phyloP scores from a whole-genome alignment of 2,113 vertebrate species.

The Dasyurus viverrinus region DNA sequence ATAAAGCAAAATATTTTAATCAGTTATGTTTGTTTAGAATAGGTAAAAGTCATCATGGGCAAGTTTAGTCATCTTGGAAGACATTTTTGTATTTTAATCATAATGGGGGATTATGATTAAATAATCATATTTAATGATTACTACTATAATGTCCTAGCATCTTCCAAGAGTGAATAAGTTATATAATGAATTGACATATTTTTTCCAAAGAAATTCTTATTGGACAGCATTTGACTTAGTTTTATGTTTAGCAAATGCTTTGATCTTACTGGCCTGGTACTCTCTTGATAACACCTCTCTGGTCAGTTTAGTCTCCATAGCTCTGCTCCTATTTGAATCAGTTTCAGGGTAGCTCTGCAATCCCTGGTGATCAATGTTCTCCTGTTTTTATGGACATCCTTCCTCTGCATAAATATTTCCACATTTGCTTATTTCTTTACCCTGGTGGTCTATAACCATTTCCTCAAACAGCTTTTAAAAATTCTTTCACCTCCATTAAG shows the following conservation, averaged over 20 bases:
- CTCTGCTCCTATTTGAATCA: constrained; percentile 36
- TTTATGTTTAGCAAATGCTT: constrained; percentile 34
- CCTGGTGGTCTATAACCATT: constrained; percentile 71
- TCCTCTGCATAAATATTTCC: constrained; percentile 73
- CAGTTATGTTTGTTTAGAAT: background rate
- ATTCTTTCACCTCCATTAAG: constrained; percentile 68
- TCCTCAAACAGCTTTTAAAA: constrained; percentile 64
- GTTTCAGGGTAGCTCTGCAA: constrained; percentile 24
- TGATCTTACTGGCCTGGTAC: background rate
- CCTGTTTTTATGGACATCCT: constrained; percentile 48
- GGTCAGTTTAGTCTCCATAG: background rate
- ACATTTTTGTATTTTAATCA: constrained; percentile 19
- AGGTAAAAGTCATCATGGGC: background rate
- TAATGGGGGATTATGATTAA: too few species aligned
- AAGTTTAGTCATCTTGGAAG: constrained; percentile 36
- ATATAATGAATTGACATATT: background rate
- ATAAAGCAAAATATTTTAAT: background rate
- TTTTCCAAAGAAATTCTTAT: constrained; percentile 49
- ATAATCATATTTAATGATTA: background rate
- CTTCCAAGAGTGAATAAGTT: constrained; percentile 14
- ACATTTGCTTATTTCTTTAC: constrained; percentile 41
- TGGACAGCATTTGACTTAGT: constrained; percentile 2
- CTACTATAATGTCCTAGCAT: background rate
- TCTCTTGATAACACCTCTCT: constrained; percentile 20
- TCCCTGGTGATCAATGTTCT: constrained; percentile 60